Base-by-base conservation (phyloP, 2,797 vertebrate species). In the Artibeus lituratus region DNA sequence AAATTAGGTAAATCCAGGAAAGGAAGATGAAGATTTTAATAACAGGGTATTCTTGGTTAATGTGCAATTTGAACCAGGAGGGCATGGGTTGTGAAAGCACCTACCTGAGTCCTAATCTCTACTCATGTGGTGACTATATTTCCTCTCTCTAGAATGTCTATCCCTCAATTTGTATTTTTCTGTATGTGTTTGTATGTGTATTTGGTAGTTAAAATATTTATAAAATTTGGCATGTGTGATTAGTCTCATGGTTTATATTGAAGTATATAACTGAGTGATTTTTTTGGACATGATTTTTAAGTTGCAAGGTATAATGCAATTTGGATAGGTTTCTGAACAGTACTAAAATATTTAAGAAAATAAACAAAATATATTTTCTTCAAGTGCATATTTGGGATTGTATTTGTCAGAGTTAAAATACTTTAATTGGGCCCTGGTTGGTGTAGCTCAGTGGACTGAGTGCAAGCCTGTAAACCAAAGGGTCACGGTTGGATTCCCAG, bases 301-400 rank as follows among this genome's bases (percentile, higher is more conserved):
- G 6, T 65, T 78, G 32, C 22, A 73, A 35, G 32, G 3, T 87
- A 22, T 83, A 69, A 44, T 47, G 7, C 49, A 72, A 83, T 87
- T 90, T 83, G 47, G 18, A 22, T 87, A 65, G 37, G 19, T 44
- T 92, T 90, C n/a, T 55, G 39, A 77, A 76, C 3, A 67, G n/a
- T 47, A 91, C n/a, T 78, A 7, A 86, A 82, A 59, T 73, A 88
- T 42, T 93, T 85, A 53, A 96, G 83, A 69, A 87, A 94, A 39
- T 7, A 87, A 69, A 39, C 35, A 70, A 82, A 69, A 19, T 22
- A 42, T 2, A 26, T 62, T 87, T 57, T 92, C 26, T 84, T 87
- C 29, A 51, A 16, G 67, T 76, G 22, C 29, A 10, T 86, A 19
- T 81, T 91, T 57, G 24, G 18, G 37, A 44, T 44, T 90, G 7